Base-by-base conservation (phyloP, 2,888 invertebrate species). In the Trileptium ribeirensis region DNA sequence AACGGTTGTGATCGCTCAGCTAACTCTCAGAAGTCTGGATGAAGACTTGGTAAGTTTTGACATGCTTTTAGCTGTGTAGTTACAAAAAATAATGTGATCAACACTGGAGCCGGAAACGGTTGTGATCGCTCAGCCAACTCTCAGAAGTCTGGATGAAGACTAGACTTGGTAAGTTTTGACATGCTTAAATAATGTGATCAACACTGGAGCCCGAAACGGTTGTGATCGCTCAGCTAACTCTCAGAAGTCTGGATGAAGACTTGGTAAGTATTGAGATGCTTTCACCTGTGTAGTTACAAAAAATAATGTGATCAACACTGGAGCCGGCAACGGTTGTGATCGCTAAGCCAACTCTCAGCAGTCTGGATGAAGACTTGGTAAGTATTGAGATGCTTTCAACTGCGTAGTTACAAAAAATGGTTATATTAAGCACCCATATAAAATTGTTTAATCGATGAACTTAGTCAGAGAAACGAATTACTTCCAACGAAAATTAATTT, bases 21-120 rank as follows among this genome's bases (percentile, higher is more conserved):
- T 24, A 8, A 79, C 78, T 2, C n/a, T n/a, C 2, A n/a, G 37
- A 79, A 37, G 70, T 1, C 38, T 80, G 40, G 39, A 80, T 2
- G 75, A 79, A n/a, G 80, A 80, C 24, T 80, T 80, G 64, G 74
- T 70, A 70, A 31, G 74, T 51, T 51, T 51, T n/a, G n/a, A n/a
- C n/a, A n/a, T n/a, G n/a, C n/a, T n/a, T n/a, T n/a, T n/a, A n/a
- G n/a, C n/a, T n/a, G n/a, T n/a, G n/a, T n/a, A n/a, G n/a, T n/a
- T n/a, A n/a, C n/a, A n/a, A n/a, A n/a, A n/a, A n/a, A n/a, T n/a
- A n/a, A n/a, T n/a, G n/a, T n/a, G n/a, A n/a, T n/a, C 29, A n/a
- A 67, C 29, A 74, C 29, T 79, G 15, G n/a, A 31, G 67, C 36
- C 29, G n/a, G 74, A 79, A 2, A 2, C 36, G 8, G 31, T 29